Base-by-base conservation (phyloP, 1,140 invertebrate genomes). In the Lordiphosa clarofinis region DNA sequence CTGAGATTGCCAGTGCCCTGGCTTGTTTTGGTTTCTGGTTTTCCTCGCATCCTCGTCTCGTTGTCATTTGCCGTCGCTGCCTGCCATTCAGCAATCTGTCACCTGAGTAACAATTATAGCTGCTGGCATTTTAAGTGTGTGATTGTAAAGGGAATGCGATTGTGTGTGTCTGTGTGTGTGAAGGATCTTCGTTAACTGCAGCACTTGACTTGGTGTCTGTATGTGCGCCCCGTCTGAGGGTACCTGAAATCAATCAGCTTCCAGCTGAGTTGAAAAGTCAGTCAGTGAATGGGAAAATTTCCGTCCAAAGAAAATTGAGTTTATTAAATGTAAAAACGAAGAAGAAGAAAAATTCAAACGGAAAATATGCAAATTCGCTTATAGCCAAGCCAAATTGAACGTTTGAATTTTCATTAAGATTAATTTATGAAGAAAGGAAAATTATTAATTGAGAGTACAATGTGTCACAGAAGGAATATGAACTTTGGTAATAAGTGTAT, bases 41-140 rank as follows among this genome's bases (percentile, higher is more conserved):
- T 15, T 63, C 8, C 38, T 53, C 43, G 15, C 46, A 36, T 21
- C 56, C 39, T 19, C 21, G 44, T 36, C 7, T 46, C 35, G 10
- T 24, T 60, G 75, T 56, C 75, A 67, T 63, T 67, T 61, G 67
- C 67, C 39, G 66, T 62, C 57, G 65, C 65, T 70, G 56, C 37
- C 58, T 71, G 67, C 69, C 78, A 82, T 84, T 82, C 78, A 82
- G 68, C 78, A 82, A 86, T 82, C 78, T 82, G 78, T 82, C 78
- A 82, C 78, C 78, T 82, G 78, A 84, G 78, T 82, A 82, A 82
- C 78, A 82, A 82, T 82, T 82, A 82, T 82, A 78, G 73, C 78
- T 84, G 78, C 78, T 84, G 76, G 78, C 78, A 56, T 84, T 78
- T 84, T 84, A 84, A 82, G 78, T 82, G 76, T 82, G 50, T 53